Evolutionary conservation across 37 sponge, comb jelly and placozoan genomes (phyloP), one percentile per base, ranked within the genome.

Genomic region (Haliclona indistincta): DNA sequence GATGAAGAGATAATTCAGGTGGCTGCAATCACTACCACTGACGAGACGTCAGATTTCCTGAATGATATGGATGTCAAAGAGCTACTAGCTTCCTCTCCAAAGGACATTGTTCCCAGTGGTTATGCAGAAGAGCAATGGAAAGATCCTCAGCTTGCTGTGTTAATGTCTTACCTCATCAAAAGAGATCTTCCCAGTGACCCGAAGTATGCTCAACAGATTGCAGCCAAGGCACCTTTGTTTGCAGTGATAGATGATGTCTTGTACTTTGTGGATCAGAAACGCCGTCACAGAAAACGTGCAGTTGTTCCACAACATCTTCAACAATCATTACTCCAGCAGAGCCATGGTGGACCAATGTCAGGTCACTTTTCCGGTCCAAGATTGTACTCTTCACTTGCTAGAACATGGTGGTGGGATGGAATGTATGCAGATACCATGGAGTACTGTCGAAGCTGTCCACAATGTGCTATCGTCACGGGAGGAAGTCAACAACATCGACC

Each of bases 371-470:
- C 73, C 5, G 56, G 56, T 29, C 11, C 23, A 15, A 61, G 29
- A 7, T 11, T 71, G 35, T 71, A 81, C 44, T 17, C 23, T 17
- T 47, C 66, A 6, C 62, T 72, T 13, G n/a, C 42, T 23, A 37
- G 38, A 7, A 56, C 19, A 23, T 72, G 63, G 13, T 81, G 81
- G 81, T 81, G 81, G 81, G 63, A 71, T 2, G 70, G 70, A 20
- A 54, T 79, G 69, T 42, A 55, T 4, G 60, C 67, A n/a, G 80
- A 79, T 38, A 45, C 56, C 28, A 41, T 25, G 2, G 4, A 39
- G 5, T 68, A 35, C 67, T 79, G 80, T 68, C 43, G 61, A 22
- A 37, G 70, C 2, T 79, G 80, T 19, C 70, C 68, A 3, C n/a
- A 13, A 2, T 79, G 70, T 79, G 80, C 40, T 20, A 37, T 70